Base-by-base conservation (phyloP, 2,797 vertebrate species). In the Dallia pectoralis region DNA sequence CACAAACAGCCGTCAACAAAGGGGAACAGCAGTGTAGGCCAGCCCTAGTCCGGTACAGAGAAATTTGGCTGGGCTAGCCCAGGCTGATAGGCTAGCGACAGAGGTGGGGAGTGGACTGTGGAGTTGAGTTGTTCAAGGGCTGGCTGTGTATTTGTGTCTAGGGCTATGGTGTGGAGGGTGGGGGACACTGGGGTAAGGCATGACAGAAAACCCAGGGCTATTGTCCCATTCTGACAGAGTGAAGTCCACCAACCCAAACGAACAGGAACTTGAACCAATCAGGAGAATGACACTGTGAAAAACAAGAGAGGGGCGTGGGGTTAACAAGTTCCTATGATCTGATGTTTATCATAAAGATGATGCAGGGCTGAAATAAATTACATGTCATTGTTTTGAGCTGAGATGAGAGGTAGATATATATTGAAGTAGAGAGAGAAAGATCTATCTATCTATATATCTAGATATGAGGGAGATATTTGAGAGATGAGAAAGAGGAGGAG, bases 311-410 rank as follows among this genome's bases (percentile, higher is more conserved):
- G 82, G 61, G 83, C 36, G 27, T 70, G 72, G 67, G n/a, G n/a
- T 8, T 19, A 59, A 59, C 32, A 48, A 64, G 69, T 77, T 63
- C 77, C 86, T 83, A 80, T 30, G 64, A 76, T 48, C 70, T 68
- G 64, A 72, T 85, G 83, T 86, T 77, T 32, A 59, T 73, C 61
- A 71, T 1, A 51, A 64, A 64, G 14, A 40, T 36, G 19, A 53
- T 25, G 30, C 47, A 36, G 0, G 16, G 51, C 71, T 15, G 69
- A 40, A 74, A 78, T 63, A 69, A 84, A 82, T 77, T 72, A 78
- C 79, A 79, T 80, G 85, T 75, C 70, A 86, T 84, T 88, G 77
- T 83, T 85, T 89, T 84, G 75, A 79, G 49, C 36, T 78, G 72
- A 76, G 74, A 82, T 75, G 77, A 78, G 75, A 72, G 77, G 82